Base-by-base conservation (phyloP, 2,797 vertebrate genomes). In the Myotis vivesi region DNA sequence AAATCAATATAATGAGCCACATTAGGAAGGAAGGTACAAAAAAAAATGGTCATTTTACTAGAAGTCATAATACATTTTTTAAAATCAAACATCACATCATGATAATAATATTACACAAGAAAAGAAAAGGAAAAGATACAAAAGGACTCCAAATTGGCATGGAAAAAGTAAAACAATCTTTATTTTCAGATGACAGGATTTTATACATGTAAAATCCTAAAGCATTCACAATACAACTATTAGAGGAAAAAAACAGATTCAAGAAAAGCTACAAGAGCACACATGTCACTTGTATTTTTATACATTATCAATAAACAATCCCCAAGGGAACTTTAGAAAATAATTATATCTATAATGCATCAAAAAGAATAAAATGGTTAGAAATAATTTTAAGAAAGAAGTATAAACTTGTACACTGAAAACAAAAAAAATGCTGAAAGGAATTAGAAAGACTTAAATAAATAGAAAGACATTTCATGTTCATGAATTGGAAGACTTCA, bases 321-420 rank as follows among this genome's bases (percentile, higher is more conserved):
- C 28, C 23, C 41, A 84, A 79, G 79, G 0, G 7, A 38, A 46
- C 59, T 59, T 86, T 36, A 75, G 10, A 62, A 90, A 46, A 77
- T 11, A 89, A 64, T 87, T 59, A 3, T 0, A 38, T 33, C 87
- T 55, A 51, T 28, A 75, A 69, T 62, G 5, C 5, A 87, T 36
- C 16, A 87, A 87, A 92, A 92, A 93, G 3, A 87, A 69, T n/a
- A 92, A 90, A 94, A 69, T 76, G 41, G 28, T 72, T 23, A 82
- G n/a, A 1, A 41, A 76, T 46, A 91, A 57, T 17, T 79, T 92
- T 91, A 71, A 33, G 22, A 66, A 87, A 77, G 25, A 59, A 8
- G 13, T 62, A 28, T 38, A 41, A 94, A 81, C 1, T 25, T 85
- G 3, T 71, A 64, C 6, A 51, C 12, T 38, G 6, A 76, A 68